These are phyloP conservation scores for Martes flavigula DNA, from an alignment of 2,797 vertebrate species.

Conservation along the genomic window DNA sequence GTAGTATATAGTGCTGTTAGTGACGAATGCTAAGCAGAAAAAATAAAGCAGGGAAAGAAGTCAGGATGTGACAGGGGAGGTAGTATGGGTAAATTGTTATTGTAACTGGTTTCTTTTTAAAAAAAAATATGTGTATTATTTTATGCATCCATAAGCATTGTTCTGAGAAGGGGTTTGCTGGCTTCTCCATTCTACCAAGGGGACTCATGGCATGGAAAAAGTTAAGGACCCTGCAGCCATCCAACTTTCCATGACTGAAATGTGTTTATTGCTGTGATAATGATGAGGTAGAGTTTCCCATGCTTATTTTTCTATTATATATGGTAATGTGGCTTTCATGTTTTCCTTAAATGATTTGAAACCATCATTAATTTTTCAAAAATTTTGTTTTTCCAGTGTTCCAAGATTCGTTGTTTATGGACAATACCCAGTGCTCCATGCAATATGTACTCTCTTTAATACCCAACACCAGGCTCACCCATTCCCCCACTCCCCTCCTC, in stretches of 20 bases:
- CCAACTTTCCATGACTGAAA: background rate
- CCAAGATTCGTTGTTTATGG: no score
- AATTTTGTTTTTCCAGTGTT: no score
- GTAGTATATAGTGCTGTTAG: background rate
- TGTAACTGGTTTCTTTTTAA: conserved; percentile 27
- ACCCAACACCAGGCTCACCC: no score
- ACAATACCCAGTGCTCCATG: no score
- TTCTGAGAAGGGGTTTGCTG: background rate
- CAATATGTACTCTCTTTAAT: no score
- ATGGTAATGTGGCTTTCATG: background rate
- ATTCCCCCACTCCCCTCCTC: no score
- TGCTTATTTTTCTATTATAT: background rate
- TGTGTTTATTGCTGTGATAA: background rate
- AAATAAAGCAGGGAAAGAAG: conserved; percentile 33
- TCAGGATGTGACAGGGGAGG: background rate
- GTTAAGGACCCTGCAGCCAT: background rate
- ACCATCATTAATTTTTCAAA: background rate
- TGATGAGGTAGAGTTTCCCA: background rate
- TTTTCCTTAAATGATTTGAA: conserved; percentile 43
- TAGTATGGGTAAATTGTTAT: background rate
- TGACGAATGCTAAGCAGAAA: background rate
- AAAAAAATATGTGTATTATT: background rate
- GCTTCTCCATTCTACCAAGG: background rate
- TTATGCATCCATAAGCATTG: conserved; percentile 9
- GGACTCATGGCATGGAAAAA: background rate